A percentile compares a stretch with the other conserved stretches of the same genome.
Conservation (phyloP, 2,888 invertebrate genomes). For the Coenonympha glycerion region DNA sequence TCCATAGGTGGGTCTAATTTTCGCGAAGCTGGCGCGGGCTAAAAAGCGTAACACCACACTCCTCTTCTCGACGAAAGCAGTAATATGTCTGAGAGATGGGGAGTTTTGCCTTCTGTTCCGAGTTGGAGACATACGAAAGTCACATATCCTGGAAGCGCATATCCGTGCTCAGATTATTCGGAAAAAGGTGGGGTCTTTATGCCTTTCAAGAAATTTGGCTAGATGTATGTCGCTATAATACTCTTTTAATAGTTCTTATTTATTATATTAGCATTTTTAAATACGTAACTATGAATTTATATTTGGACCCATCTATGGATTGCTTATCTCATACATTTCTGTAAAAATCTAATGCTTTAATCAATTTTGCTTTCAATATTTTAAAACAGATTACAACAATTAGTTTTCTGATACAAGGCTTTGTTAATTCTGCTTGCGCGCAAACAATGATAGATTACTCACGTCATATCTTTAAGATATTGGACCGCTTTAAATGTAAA, state of each 20-base stretch:
- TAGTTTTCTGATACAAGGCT: not conserved
- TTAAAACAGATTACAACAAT: not conserved
- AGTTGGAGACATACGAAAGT: conserved; percentile 96
- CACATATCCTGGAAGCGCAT: conserved; percentile 98
- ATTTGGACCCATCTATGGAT: conserved; percentile 63
- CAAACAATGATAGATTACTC: not conserved
- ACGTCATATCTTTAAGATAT: not conserved
- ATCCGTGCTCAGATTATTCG: conserved; percentile 95
- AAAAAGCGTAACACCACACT: conserved; percentile 97
- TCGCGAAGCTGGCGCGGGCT: conserved; percentile 92
- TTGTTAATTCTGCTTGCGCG: not conserved
- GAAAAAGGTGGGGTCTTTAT: conserved; percentile 83
- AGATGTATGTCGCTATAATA: conserved; percentile 8
- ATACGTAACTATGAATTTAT: conserved; percentile 28
- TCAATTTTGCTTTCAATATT: not conserved
- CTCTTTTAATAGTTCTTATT: conserved; percentile 3
- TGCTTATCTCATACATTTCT: conserved; percentile 29
- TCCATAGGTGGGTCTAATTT: conserved; percentile 77
- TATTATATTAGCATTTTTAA: not conserved
- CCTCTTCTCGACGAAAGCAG: conserved; percentile 94
- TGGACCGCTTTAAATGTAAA: not conserved
- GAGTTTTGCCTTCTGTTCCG: conserved; percentile 94
- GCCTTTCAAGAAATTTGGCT: conserved; percentile 35
- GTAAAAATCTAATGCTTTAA: not conserved
- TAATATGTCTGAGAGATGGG: conserved; percentile 94